A percentile compares a stretch with the other conserved stretches of the same genome.
Evolutionary conservation across 2,888 invertebrate species (phyloP).

Genomic region (Cerceris ruficornis): DNA sequence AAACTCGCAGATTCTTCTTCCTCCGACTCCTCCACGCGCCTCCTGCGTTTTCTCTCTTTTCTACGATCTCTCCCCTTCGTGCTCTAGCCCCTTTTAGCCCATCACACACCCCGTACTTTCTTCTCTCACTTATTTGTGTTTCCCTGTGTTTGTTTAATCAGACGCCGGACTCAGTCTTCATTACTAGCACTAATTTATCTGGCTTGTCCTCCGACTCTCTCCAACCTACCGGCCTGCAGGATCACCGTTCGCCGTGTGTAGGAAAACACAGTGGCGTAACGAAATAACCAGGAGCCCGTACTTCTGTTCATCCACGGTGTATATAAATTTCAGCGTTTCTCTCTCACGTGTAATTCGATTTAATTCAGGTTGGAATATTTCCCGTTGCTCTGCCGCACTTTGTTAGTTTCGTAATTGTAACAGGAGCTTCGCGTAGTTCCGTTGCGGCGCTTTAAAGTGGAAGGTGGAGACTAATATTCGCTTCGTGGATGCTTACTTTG

Average conservation of each 20-base stretch:
- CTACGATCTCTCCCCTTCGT: background rate
- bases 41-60: slow-evolving; percentile 21
- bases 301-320: slow-evolving; percentile 33
- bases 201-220: slow-evolving; percentile 73
- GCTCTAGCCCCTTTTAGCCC: slow-evolving; percentile 1
- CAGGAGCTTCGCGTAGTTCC: too few species aligned
- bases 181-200: slow-evolving; percentile 79
- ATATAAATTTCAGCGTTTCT: slow-evolving; percentile 23
- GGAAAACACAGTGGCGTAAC: slow-evolving; percentile 47
- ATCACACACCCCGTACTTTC: slow-evolving; percentile 12
- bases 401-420: too few species aligned
- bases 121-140: slow-evolving; percentile 69
- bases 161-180: slow-evolving; percentile 79
- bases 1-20: slow-evolving; percentile 59
- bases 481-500: too few species aligned
- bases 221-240: slow-evolving; percentile 43
- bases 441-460: too few species aligned
- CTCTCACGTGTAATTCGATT: slow-evolving; percentile 23
- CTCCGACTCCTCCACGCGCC: slow-evolving; percentile 37
- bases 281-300: slow-evolving; percentile 35
- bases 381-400: too few species aligned
- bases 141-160: slow-evolving; percentile 80
- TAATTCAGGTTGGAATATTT: background rate
- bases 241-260: slow-evolving; percentile 24
- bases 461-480: too few species aligned